Evolutionary conservation across 2,888 invertebrate genomes (phyloP).

Genomic region (Adelognathus sp.): DNA sequence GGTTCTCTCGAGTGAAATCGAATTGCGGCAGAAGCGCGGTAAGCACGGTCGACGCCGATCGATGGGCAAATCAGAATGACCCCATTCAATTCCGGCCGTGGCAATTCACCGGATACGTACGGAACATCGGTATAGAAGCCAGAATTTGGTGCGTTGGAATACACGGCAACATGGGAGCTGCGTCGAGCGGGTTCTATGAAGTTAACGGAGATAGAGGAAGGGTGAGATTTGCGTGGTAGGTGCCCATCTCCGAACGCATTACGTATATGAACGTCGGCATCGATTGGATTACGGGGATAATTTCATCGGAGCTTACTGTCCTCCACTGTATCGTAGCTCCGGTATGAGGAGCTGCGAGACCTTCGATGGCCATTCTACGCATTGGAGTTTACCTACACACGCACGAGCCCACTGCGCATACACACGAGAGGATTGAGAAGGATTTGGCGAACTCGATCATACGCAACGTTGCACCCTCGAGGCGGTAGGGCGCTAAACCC

Average conservation of each 20-base stretch:
- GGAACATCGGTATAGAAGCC: background rate
- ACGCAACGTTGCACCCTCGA: background rate
- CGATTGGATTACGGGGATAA: conserved; percentile 48
- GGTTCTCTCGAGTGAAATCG: conserved; percentile 36
- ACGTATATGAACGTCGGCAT: conserved; percentile 1
- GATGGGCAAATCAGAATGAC: conserved; percentile 51
- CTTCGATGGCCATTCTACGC: background rate
- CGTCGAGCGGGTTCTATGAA: background rate
- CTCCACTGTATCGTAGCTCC: background rate
- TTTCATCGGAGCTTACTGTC: conserved; percentile 12
- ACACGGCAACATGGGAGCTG: conserved; percentile 1
- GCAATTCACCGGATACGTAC: conserved; percentile 14
- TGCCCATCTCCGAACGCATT: conserved; percentile 30
- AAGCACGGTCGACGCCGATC: too few species aligned
- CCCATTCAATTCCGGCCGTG: conserved; percentile 26
- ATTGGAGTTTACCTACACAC: background rate
- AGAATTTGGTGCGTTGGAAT: background rate
- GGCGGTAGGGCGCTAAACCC: background rate
- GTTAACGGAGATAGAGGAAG: background rate
- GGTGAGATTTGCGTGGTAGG: conserved; percentile 4
- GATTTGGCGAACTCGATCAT: background rate
- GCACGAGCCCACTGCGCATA: background rate
- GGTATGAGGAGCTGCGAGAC: background rate
- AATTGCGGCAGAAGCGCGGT: conserved; percentile 43
- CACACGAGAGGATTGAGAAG: background rate